Evolutionary conservation across 1,140 invertebrate species (phyloP), one percentile per base, ranked within the genome.

Genomic region (Trypoxylus dichotomus): DNA sequence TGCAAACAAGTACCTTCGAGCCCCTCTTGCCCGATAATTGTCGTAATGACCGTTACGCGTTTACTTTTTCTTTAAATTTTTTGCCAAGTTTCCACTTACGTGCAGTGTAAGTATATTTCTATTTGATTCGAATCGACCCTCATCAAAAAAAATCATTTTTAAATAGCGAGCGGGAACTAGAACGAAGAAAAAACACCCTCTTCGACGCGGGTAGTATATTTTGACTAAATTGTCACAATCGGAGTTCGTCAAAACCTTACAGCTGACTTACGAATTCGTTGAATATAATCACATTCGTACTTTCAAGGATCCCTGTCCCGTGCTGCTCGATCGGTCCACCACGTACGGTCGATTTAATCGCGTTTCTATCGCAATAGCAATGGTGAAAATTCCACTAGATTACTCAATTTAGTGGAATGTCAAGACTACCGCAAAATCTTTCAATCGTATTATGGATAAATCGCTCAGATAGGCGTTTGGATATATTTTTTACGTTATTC

Each of bases 211-310:
- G 32, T 37, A 8, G 5, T 54, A n/a, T 54, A 54, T 54, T 54
- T 54, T 54, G 47, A 54, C 47, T 54, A 54, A 54, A 54, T 54
- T 54, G 47, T 54, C 47, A 54, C 47, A 54, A 54, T 54, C 7
- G 47, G 47, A n/a, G 19, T 54, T 19, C 15, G 19, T 54, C 47
- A 54, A n/a, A 47, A 54, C 15, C 15, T 54, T 54, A 15, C 47
- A 54, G 47, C 47, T 54, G 47, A 54, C 47, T 54, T 15, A 54
- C 19, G 15, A 7, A 37, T 19, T 54, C 19, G 47, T 54, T 54
- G 15, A n/a, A 54, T n/a, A n/a, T 37, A 37, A 37, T 37, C 13
- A 13, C 19, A 54, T 54, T 54, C 47, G 47, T 19, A 37, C 10
- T 54, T 54, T 54, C 19, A 54, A 54, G 19, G 47, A 54, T 54